phyloP scores from a whole-genome alignment of 1,140 invertebrate genomes.

The Macrosteles quadrilineatus region DNA sequence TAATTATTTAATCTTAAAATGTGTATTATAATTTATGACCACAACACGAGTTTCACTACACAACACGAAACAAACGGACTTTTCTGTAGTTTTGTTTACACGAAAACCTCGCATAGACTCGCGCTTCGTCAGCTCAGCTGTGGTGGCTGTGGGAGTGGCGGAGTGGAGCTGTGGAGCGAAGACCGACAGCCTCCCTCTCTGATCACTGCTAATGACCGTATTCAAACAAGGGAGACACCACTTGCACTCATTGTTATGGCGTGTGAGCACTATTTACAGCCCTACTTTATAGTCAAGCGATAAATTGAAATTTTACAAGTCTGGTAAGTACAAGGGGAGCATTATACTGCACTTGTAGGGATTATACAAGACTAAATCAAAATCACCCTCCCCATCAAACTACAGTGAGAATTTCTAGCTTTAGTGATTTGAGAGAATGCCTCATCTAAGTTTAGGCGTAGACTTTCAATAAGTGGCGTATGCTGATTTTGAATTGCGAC shows the following conservation, averaged over 20 bases:
- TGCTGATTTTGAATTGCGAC: too few species aligned
- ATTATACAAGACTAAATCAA: not conserved
- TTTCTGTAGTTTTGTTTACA: too few species aligned
- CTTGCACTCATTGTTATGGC: constrained; percentile 10
- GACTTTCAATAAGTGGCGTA: not conserved
- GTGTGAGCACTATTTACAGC: not conserved
- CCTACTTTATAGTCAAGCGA: not conserved
- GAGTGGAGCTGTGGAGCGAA: not conserved
- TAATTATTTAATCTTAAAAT: too few species aligned
- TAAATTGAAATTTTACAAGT: constrained; percentile 25
- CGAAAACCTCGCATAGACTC: too few species aligned
- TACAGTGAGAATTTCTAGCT: not conserved
- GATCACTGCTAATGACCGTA: constrained; percentile 7
- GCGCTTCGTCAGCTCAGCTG: too few species aligned
- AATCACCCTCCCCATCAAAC: not conserved
- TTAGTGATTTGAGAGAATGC: not conserved
- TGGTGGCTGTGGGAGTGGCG: too few species aligned
- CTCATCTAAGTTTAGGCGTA: not conserved
- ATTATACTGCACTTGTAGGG: not conserved
- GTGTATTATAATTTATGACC: too few species aligned
- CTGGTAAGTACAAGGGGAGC: not conserved
- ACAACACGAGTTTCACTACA: too few species aligned
- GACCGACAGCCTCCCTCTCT: not conserved
- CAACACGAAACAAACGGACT: too few species aligned
- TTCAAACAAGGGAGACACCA: constrained; percentile 16